Conservation (phyloP, 2,888 invertebrate genomes). For the Mesoligia furuncula region DNA sequence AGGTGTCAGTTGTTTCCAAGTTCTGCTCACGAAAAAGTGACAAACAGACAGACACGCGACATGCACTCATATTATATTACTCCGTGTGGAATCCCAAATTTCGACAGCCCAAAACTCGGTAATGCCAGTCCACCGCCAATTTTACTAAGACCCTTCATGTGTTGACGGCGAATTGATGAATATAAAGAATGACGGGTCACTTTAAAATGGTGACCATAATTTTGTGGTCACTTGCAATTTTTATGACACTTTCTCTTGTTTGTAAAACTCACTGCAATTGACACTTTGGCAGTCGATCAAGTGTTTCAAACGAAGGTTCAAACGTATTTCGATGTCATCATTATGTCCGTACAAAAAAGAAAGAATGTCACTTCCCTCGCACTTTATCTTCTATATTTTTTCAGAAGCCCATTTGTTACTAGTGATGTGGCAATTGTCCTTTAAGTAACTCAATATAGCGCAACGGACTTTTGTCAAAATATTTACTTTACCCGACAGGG, state of each 20-base stretch:
- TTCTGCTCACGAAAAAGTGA: slow-evolving; percentile 10
- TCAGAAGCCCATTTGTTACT: slow-evolving; percentile 71
- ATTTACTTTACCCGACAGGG: slow-evolving; percentile 84
- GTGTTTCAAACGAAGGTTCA: slow-evolving; percentile 63
- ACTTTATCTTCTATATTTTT: slow-evolving; percentile 69
- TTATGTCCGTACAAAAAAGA: slow-evolving; percentile 44
- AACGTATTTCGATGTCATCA: slow-evolving; percentile 40
- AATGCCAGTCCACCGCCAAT: slow-evolving; percentile 25
- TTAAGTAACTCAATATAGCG: slow-evolving; percentile 87
- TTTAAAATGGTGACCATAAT: slow-evolving; percentile 59
- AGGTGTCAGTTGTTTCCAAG: slow-evolving; percentile 3
- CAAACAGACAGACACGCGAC: slow-evolving; percentile 34
- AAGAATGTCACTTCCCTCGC: slow-evolving; percentile 52
- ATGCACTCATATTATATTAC: slow-evolving; percentile 8
- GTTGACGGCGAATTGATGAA: not conserved
- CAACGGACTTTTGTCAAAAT: slow-evolving; percentile 89
- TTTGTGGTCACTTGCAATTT: slow-evolving; percentile 66
- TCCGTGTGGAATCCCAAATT: slow-evolving; percentile 36
- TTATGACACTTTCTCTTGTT: slow-evolving; percentile 68
- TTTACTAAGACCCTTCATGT: slow-evolving; percentile 31
- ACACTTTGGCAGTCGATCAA: slow-evolving; percentile 79
- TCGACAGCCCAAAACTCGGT: slow-evolving; percentile 32
- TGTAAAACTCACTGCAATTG: slow-evolving; percentile 55
- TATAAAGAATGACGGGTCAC: slow-evolving; percentile 17
- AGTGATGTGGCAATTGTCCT: slow-evolving; percentile 81